Conservation (phyloP, 1,140 invertebrate species). For the Pseudoatta argentina region DNA sequence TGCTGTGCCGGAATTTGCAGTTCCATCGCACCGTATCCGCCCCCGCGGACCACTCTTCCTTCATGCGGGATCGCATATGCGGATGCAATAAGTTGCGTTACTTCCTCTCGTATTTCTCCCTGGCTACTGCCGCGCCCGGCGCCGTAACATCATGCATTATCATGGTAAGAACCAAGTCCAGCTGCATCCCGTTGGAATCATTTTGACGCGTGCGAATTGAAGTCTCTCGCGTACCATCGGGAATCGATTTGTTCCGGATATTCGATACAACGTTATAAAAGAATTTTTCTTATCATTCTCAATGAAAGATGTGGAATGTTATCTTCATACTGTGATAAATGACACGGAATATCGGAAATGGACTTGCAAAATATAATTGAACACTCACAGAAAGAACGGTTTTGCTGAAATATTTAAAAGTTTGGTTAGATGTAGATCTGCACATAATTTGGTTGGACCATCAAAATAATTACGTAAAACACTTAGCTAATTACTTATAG, state of each 20-base stretch:
- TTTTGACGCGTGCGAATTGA: conserved; percentile 7
- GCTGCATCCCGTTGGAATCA: conserved; percentile 15
- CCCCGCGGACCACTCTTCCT: not conserved
- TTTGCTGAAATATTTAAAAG: too few species aligned
- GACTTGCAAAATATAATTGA: not conserved
- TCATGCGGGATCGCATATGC: conserved; percentile 23
- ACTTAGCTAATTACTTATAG: not conserved
- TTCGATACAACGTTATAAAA: not conserved
- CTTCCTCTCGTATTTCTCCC: conserved; percentile 28
- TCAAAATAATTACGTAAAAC: too few species aligned
- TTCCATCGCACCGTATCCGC: conserved; percentile 6
- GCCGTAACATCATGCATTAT: conserved; percentile 37
- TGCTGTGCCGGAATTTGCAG: conserved; percentile 40
- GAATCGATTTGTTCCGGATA: conserved; percentile 41
- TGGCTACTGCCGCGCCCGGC: not conserved
- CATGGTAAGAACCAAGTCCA: conserved; percentile 39
- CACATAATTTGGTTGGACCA: too few species aligned
- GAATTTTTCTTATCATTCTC: conserved; percentile 32
- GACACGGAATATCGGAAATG: not conserved
- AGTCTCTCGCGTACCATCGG: conserved; percentile 13
- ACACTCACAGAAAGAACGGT: not conserved
- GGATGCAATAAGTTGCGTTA: conserved; percentile 56
- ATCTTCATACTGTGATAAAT: not conserved
- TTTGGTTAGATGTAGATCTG: too few species aligned
- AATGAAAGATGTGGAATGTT: not conserved